Base-by-base conservation (phyloP, 2,888 invertebrate genomes). In the Cancer borealis region DNA sequence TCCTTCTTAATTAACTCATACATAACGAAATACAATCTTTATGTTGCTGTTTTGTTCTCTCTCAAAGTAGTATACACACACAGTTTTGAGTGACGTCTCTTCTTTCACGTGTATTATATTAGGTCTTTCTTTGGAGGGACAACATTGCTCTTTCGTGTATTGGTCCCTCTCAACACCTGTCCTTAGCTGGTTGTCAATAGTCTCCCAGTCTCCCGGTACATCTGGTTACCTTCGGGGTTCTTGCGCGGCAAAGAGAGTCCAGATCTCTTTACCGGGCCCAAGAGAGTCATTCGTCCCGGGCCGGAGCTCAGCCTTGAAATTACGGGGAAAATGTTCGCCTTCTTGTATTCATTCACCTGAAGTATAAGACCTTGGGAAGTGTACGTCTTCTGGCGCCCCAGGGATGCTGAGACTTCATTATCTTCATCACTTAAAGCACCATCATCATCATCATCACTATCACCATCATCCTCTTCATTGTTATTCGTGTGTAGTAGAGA, bases 221-320 rank as follows among this genome's bases (percentile, higher is more conserved):
- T n/a, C 66, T 66, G 66, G 66, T 66, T 66, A 66, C n/a, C 66
- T 66, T 66, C n/a, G 6, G 66, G 66, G 66, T 66, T 66, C 5
- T 14, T 66, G 66, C 66, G 66, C 21, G 66, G 66, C n/a, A 60
- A 91, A 60, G 60, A 91, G 91, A 21, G 54, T 14, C 47, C 26
- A 30, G 30, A 14, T 30, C 6, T 91, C 54, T 91, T 91, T 91
- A 26, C 60, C 91, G 45, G 54, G 39, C 91, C 5, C 45, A 5
- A 60, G 66, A 91, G 91, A 60, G 60, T 60, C 30, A 66, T 60
- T 91, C 66, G 66, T 60, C 91, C 45, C 45, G 30, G 39, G 12
- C 14, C 60, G 39, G 54, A 21, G 91, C 60, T 91, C 91, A 39
- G 26, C 91, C 91, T 26, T 91, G 91, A 91, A 60, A 91, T 91